A percentile compares a stretch with the other conserved stretches of the same genome.
phyloP scores from a whole-genome alignment of 2,113 vertebrate species.

The Ptilonorhynchus violaceus region DNA sequence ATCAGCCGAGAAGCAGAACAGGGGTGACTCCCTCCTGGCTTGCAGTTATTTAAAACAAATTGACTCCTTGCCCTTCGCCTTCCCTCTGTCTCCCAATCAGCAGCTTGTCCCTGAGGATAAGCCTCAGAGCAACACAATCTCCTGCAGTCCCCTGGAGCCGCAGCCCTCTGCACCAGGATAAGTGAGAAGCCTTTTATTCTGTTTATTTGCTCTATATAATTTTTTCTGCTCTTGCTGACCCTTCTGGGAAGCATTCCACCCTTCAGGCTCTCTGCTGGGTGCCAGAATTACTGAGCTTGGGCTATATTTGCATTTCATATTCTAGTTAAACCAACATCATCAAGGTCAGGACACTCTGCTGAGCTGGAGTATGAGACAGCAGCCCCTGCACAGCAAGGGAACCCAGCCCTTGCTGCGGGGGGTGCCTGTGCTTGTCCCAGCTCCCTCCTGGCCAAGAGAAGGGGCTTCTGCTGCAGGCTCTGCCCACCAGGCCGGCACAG shows the following conservation, averaged over 20 bases:
- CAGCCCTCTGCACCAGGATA: conserved; percentile 18
- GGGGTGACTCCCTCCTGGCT: background rate
- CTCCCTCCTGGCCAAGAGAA: background rate
- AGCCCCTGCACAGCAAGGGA: background rate
- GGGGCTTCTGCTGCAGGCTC: background rate
- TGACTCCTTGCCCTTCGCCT: background rate
- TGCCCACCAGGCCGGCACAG: background rate
- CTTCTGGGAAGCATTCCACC: conserved; percentile 10
- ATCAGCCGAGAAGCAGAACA: background rate
- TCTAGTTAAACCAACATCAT: conserved; percentile 44
- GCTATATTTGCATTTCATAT: conserved; percentile 62
- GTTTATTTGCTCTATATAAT: conserved; percentile 45
- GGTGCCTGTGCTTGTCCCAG: background rate
- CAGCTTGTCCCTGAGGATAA: conserved; percentile 1
- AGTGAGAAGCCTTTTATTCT: conserved; percentile 36
- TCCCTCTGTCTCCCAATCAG: background rate
- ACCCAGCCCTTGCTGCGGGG: background rate
- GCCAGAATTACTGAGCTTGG: conserved; percentile 28
- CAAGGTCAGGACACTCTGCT: conserved; percentile 32
- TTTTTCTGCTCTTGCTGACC: conserved; percentile 34
- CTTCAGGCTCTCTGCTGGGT: conserved; percentile 2
- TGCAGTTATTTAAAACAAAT: background rate
- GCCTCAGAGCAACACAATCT: conserved; percentile 32
- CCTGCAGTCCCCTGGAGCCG: conserved; percentile 29
- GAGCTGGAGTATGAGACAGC: background rate